Base-by-base conservation (phyloP, 2,888 invertebrate genomes). In the Trichacis sp. region DNA sequence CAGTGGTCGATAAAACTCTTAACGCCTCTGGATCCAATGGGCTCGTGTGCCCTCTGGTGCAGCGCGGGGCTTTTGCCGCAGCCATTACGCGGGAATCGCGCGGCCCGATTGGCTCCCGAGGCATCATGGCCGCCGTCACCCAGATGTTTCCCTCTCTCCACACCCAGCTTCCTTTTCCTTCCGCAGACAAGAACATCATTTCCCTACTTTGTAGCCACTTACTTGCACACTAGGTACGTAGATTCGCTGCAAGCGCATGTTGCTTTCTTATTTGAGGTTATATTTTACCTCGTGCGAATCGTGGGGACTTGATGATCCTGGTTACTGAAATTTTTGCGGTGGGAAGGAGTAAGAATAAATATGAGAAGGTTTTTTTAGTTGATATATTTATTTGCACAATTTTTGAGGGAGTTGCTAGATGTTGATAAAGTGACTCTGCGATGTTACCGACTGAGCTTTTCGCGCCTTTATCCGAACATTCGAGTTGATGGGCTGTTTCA, bases 21-120 rank as follows among this genome's bases (percentile, higher is more conserved):
- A 82, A 83, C 76, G 79, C 71, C 75, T 77, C 73, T 69, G 77
- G 74, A 70, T 76, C 84, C 83, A 84, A 83, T 83, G 75, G 78
- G 77, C 78, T 74, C 73, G 59, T 75, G 72, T 78, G 76, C 74
- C 73, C 64, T 70, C 70, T 58, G 71, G 72, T 76, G 76, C 77
- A 75, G 75, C 74, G 73, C 68, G 72, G 81, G 84, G 83, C 82
- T 82, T 77, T 60, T 74, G 76, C 74, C 69, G 82, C 84, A 75
- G 84, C 84, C 84, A 84, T 84, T 79, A 84, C 77, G 73, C 73
- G 74, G 73, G 75, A 78, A 81, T 80, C 68, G 75, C 24, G 30
- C 49, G 17, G 58, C 40, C 62, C 74, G 71, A 84, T 83, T 84
- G 81, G 84, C 58, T 58, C 61, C 30, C 11, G 52, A 47, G 20